Conservation (phyloP, 2,797 vertebrate species). For the Okamejei kenojei region DNA sequence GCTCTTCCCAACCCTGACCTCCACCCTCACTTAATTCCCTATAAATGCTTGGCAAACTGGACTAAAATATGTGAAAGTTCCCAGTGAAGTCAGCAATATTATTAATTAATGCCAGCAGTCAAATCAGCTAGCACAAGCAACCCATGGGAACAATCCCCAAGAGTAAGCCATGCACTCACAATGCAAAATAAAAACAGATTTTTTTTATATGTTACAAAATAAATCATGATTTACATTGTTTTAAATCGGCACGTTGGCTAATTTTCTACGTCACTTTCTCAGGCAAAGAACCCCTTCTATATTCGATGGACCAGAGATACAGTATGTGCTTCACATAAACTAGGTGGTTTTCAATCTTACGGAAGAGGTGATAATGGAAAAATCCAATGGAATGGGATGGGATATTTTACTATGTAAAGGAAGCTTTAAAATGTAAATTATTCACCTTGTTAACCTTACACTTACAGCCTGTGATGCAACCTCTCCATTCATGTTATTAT, state of each 20-base stretch:
- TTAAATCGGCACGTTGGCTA: neutral
- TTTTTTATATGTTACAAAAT: neutral
- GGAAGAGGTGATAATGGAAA: too few species aligned
- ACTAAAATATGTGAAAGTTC: neutral
- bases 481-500: neutral
- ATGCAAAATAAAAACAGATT: neutral
- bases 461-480: too few species aligned
- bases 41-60: neutral
- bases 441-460: too few species aligned
- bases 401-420: too few species aligned
- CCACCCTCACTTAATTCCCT: neutral
- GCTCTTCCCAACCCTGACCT: neutral
- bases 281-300: too few species aligned
- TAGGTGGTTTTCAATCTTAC: too few species aligned
- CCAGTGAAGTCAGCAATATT: neutral
- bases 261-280: neutral
- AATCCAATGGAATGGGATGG: too few species aligned
- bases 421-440: too few species aligned
- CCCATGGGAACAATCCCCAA: neutral
- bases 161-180: neutral
- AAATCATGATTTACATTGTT: neutral
- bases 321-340: too few species aligned
- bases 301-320: too few species aligned
- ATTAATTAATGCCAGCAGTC: neutral
- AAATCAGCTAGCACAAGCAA: neutral